Evolutionary conservation across 1,140 invertebrate genomes (phyloP), one percentile per base, ranked within the genome.

Genomic region (Achroia grisella): DNA sequence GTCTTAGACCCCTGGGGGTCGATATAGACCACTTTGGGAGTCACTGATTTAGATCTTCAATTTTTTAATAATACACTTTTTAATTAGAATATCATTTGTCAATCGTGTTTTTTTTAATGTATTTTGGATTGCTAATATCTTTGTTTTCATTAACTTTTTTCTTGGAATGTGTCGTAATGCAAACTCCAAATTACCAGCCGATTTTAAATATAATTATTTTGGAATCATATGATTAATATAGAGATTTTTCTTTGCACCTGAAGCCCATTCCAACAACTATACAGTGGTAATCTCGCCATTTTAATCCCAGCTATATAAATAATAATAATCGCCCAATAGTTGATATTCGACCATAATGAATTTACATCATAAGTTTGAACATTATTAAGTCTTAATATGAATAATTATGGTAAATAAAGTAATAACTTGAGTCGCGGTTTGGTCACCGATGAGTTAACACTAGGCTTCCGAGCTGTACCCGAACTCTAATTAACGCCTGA

Each of bases 201-300:
- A 45, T 69, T 91, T 92, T 4, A 93, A 45, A 61, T 95, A 93
- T 12, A 94, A 62, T 53, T 97, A 60, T 40, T 96, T 94, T n/a
- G 77, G 82, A 0, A 92, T 54, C 72, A 93, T 88, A 68, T 95
- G 93, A 75, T 97, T 94, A 2, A 98, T 58, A 0, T 95, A 94
- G 5, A 98, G 85, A 54, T 87, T 91, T 83, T 97, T 97, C 1
- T 88, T 89, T 1, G 91, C 90, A 35, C 92, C 90, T 3, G 88
- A 61, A 28, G 91, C 90, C 93, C 92, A 97, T 37, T 89, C 74
- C 9, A 96, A 61, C 93, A 93, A 45, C 88, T 86, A 66, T 95
- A 93, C 5, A 97, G 66, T 2, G 96, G 96, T 12, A 97, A 85
- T 71, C 91, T 93, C 0, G 90, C 91, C 90, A 93, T 93, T 64